Base-by-base conservation (phyloP, 2,113 vertebrate species). In the Rhadina sibilatrix region DNA sequence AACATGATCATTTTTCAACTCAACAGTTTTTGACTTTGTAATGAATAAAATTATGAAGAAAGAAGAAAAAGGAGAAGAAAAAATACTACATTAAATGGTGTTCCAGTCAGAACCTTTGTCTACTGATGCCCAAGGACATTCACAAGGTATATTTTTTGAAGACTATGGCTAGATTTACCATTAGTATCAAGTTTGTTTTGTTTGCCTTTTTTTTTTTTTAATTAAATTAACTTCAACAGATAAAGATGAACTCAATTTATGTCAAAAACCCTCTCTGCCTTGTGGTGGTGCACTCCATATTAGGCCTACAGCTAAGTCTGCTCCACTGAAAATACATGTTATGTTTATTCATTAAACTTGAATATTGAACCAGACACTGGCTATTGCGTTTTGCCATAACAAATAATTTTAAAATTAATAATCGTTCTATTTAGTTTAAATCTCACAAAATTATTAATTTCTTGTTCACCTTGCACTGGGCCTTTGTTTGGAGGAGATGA, bases 1-100 rank as follows among this genome's bases (percentile, higher is more conserved):
- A 95, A 89, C 4, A 0, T 93, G 59, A 89, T 83, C 20, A 80
- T 93, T 96, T 97, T 94, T 94, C 91, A 95, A 59, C 87, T 91
- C 66, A 89, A 84, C 66, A 69, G 42, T 77, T 95, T 87, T 89
- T 89, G 61, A 89, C 65, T 94, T 94, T 6, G 2, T 66, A 87
- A 87, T 85, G 90, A 95, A 87, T 65, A 87, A 80, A 94, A 92
- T 74, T 49, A 54, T 71, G 57, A 83, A 37, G 66, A 92, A 70
- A 80, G 59, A 80, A 63, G 44, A 38, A 47, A 60, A 20, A 90
- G 49, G 0, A 89, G n/a, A 68, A 60, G 25, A 28, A 81, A 76
- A 53, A 92, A 16, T 8, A 31, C 23, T 60, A 5, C 28, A 56
- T 83, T 80, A 52, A 85, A 80, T 68, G 19, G 2, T 77, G 35